Conservation (phyloP, 2,113 vertebrate species). For the Ciconia boyciana region DNA sequence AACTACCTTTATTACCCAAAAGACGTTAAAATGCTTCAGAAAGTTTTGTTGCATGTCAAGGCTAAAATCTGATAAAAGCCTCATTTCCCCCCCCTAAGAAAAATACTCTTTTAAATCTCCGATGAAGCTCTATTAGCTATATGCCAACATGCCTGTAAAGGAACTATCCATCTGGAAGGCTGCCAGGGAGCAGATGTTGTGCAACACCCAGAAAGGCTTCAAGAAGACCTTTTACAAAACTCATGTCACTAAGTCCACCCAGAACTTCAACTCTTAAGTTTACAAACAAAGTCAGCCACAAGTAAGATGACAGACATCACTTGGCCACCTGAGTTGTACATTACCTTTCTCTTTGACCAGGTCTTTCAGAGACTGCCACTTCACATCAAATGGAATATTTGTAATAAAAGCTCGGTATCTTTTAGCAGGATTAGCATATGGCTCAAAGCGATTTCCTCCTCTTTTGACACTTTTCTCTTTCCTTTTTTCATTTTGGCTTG, state of each 20-base stretch:
- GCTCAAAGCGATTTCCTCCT: constrained; percentile 88
- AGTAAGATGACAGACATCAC: constrained; percentile 55
- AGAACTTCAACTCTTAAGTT: constrained; percentile 21
- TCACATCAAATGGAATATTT: constrained; percentile 97
- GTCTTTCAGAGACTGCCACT: constrained; percentile 97
- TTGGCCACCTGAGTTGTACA: constrained; percentile 51
- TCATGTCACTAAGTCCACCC: constrained; percentile 13
- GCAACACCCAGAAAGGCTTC: background rate
- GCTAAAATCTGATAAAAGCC: background rate
- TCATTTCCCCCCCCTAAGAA: background rate
- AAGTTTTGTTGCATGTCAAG: background rate
- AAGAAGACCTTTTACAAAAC: background rate
- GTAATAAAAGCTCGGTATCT: constrained; percentile 96
- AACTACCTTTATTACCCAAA: background rate
- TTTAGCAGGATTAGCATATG: constrained; percentile 86
- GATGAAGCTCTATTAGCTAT: background rate
- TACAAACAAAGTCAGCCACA: constrained; percentile 35
- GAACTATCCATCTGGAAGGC: background rate
- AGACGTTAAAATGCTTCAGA: constrained; percentile 4
- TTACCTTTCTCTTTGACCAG: constrained; percentile 99
- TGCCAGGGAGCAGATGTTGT: constrained; percentile 6
- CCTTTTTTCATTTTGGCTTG: constrained; percentile 80
- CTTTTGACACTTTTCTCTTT: constrained; percentile 92
- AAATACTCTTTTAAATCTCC: background rate
- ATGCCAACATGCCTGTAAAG: constrained; percentile 26